A percentile compares a stretch with the other conserved stretches of the same genome.
These are phyloP conservation scores for Eristalis pertinax DNA, from an alignment of 2,888 invertebrate genomes.

Conservation along the genomic window DNA sequence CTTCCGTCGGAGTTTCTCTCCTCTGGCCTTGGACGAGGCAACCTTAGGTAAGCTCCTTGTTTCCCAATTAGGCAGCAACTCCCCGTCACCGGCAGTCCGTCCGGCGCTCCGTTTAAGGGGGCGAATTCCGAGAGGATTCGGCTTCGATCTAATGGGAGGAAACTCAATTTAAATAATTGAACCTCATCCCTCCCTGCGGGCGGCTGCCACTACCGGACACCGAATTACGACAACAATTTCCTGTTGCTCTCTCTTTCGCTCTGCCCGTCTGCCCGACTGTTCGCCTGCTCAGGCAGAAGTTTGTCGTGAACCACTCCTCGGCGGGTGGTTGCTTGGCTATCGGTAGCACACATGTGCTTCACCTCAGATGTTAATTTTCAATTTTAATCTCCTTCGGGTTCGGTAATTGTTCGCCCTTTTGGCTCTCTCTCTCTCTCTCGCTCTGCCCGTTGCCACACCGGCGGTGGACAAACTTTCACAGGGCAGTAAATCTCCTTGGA, in stretches of 20 bases:
- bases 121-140: not conserved
- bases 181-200: not conserved
- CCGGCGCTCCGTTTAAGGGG: too few species aligned
- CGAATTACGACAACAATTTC: not conserved
- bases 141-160: slow-evolving; percentile 1
- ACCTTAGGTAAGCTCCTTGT: not conserved
- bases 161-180: not conserved
- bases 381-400: slow-evolving; percentile 25
- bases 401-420: not conserved
- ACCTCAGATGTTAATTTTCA: slow-evolving; percentile 12
- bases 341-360: not conserved
- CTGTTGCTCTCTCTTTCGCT: not conserved
- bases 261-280: not conserved
- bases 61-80: not conserved
- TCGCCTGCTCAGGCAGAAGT: not conserved
- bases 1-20: not conserved
- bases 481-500: slow-evolving; percentile 20
- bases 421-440: not conserved
- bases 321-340: not conserved
- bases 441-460: not conserved
- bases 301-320: not conserved
- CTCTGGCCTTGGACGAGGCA: not conserved
- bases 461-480: slow-evolving; percentile 19
- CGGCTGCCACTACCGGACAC: not conserved
- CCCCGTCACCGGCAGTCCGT: not conserved